Conservation (phyloP, 2,797 vertebrate genomes). For the Coracias cyanogaster region DNA sequence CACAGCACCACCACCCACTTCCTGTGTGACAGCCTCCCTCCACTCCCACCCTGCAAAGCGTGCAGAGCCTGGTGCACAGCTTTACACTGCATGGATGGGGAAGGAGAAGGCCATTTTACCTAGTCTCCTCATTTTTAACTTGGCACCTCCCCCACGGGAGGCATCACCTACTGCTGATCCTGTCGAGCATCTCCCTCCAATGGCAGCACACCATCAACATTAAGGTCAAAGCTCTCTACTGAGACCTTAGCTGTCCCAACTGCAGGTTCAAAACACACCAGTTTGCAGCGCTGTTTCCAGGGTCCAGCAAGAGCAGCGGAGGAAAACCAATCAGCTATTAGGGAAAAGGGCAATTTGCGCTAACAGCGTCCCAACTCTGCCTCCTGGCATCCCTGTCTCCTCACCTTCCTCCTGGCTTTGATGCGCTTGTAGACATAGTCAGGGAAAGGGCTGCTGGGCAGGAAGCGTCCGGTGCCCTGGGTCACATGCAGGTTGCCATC, state of each 20-base stretch:
- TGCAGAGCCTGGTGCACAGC: neutral
- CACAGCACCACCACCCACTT: neutral
- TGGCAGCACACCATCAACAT: neutral
- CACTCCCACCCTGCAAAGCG: neutral
- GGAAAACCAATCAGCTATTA: neutral
- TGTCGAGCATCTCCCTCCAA: neutral
- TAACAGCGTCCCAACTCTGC: neutral
- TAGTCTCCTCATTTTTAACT: neutral
- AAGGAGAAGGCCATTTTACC: neutral
- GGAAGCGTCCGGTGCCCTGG: conserved; percentile 91
- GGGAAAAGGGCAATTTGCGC: neutral
- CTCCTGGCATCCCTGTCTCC: neutral
- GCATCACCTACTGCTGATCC: neutral
- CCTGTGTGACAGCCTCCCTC: neutral
- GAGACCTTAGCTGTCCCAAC: neutral
- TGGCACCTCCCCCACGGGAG: neutral
- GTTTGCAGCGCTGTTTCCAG: neutral
- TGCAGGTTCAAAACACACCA: neutral
- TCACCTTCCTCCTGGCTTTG: conserved; percentile 97
- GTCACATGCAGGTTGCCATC: conserved; percentile 91
- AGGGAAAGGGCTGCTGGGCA: conserved; percentile 91
- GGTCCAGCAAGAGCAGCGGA: neutral
- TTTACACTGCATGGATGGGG: neutral
- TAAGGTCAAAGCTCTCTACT: neutral
- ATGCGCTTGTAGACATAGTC: conserved; percentile 97